Evolutionary conservation across 35 echinoderm and acorn worm species (phyloP).

Genomic region (Stichopus chloronotus): DNA sequence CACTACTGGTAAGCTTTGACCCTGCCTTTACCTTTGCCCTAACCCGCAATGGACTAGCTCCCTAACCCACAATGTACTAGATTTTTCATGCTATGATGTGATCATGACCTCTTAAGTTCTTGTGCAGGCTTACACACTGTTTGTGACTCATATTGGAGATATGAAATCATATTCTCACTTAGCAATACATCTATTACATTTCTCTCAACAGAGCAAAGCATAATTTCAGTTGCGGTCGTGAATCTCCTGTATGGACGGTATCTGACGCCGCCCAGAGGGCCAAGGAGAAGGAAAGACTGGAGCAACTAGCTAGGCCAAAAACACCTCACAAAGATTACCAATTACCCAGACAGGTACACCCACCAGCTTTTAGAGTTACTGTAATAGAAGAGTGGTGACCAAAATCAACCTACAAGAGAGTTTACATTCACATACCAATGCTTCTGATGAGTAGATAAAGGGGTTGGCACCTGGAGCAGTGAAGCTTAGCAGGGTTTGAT

Average conservation of each 20-base stretch:
- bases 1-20: too few species aligned
- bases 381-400: not conserved
- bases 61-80: too few species aligned
- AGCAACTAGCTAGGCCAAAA: slow-evolving; percentile 76
- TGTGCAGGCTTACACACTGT: too few species aligned
- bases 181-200: not conserved
- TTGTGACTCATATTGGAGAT: too few species aligned
- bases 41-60: too few species aligned
- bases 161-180: too few species aligned
- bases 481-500: not conserved
- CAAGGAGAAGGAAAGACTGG: slow-evolving; percentile 71
- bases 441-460: not conserved
- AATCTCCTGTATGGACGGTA: slow-evolving; percentile 93
- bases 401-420: not conserved
- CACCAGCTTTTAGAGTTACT: not conserved
- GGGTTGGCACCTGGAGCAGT: not conserved
- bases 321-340: slow-evolving; percentile 85
- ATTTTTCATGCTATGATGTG: too few species aligned
- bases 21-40: too few species aligned
- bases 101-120: too few species aligned
- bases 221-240: slow-evolving; percentile 90
- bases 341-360: slow-evolving; percentile 73
- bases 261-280: slow-evolving; percentile 84
- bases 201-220: slow-evolving; percentile 68
- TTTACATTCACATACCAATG: not conserved